A percentile compares a stretch with the other conserved stretches of the same genome.
Evolutionary conservation across 1,140 invertebrate species (phyloP).

Genomic region (Pseudomyrmex cubaensis): DNA sequence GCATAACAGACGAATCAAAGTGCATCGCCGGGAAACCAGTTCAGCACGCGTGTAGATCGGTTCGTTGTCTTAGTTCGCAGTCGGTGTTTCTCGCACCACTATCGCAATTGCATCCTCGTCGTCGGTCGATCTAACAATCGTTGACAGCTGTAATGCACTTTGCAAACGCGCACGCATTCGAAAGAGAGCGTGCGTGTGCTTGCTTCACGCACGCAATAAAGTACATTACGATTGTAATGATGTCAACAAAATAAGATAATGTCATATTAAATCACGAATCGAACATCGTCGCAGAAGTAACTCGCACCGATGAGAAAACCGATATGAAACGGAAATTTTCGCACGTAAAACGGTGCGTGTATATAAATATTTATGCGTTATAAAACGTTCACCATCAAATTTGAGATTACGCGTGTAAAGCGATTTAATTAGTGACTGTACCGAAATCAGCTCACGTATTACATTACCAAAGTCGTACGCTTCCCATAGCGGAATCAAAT

Average conservation of each 20-base stretch:
- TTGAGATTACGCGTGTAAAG: neutral
- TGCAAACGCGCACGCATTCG: neutral
- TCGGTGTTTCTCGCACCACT: neutral
- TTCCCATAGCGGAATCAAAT: slow-evolving; percentile 47
- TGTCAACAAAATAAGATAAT: too few species aligned
- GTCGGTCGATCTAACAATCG: slow-evolving; percentile 18
- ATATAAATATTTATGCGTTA: neutral
- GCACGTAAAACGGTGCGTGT: too few species aligned
- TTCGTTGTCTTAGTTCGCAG: slow-evolving; percentile 11
- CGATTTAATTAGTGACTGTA: neutral
- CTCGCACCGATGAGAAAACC: neutral
- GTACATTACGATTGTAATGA: too few species aligned
- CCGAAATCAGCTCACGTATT: neutral
- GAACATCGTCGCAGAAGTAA: neutral
- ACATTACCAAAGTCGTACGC: slow-evolving; percentile 15
- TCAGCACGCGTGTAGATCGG: slow-evolving; percentile 66
- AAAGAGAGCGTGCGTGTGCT: neutral
- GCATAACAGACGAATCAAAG: slow-evolving; percentile 70
- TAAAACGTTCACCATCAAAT: neutral
- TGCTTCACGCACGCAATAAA: neutral
- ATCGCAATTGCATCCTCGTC: slow-evolving; percentile 12
- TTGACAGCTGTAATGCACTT: neutral
- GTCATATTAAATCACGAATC: too few species aligned
- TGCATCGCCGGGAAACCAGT: slow-evolving; percentile 66
- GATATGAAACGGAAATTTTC: too few species aligned